Evolutionary conservation across 2,113 vertebrate genomes (phyloP), one percentile per base, ranked within the genome.

Genomic region (Acanthochromis polyacanthus): DNA sequence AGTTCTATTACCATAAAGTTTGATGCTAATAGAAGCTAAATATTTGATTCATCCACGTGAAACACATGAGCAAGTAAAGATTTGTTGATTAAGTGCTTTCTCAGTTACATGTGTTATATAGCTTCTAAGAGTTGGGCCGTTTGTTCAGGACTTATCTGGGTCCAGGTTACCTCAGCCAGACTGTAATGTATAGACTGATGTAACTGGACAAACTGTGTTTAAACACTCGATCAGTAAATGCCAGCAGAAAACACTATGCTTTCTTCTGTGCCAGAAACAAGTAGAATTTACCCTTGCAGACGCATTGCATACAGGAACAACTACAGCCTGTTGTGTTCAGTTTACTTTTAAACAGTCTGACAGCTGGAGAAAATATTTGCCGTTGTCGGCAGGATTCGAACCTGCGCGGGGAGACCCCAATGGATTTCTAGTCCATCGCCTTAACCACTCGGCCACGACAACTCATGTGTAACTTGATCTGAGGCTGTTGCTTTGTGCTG

Each of bases 371-470:
- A 85, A 20, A 0, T 20, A 0, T 22, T 0, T 0, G 0, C 1
- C 96, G 95, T 97, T 97, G 96, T 96, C 95, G 95, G 90, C 95
- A 96, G 97, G 97, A 97, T 97, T 98, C 96, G 96, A 98, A 97
- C 96, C 95, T 97, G 96, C 95, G 95, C 95, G 95, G 96, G 96
- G 95, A 97, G 94, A 97, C 95, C 96, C 96, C 95, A 96, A 96
- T 96, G 95, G 96, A 96, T 96, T 96, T 96, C 95, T 96, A 96
- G 96, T 96, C 95, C 96, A 98, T 97, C 96, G 96, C 96, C 90
- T 93, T 92, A 93, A 93, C 92, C 90, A 92, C 92, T 93, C 89
- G 92, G 91, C 92, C 91, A 93, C 88, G 88, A 92, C 92, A 92
- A 92, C 78, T 0, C 20, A 5, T 32, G 2, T 52, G 20, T 4